phyloP scores from a whole-genome alignment of 1,140 invertebrate genomes.

The Zaprionus kolodkinae region DNA sequence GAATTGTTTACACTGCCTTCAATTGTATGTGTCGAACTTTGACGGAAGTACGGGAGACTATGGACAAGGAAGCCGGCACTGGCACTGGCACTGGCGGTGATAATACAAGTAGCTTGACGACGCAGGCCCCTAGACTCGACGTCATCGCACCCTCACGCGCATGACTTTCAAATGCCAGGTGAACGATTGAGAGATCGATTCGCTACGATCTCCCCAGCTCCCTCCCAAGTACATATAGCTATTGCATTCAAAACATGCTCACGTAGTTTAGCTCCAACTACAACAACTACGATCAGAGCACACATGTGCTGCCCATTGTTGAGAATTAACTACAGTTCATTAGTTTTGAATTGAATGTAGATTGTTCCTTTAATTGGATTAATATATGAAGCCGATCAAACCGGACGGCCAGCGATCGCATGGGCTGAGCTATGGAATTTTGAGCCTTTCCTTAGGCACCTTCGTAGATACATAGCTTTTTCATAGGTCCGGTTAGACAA shows the following conservation, averaged over 20 bases:
- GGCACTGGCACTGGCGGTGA: too few species aligned
- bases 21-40: conserved; percentile 54
- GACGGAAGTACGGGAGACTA: conserved; percentile 64
- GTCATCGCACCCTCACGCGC: conserved; percentile 23
- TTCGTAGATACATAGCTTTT: conserved; percentile 26
- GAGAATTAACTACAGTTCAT: conserved; percentile 78
- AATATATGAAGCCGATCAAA: conserved; percentile 61
- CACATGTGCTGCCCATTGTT: conserved; percentile 67
- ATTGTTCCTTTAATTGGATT: conserved; percentile 83
- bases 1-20: conserved; percentile 69
- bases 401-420: conserved; percentile 48
- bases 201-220: conserved; percentile 22
- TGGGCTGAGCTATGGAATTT: conserved; percentile 49
- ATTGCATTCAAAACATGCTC: conserved; percentile 61
- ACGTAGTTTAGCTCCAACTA: conserved; percentile 28
- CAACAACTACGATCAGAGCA: conserved; percentile 48
- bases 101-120: conserved; percentile 42
- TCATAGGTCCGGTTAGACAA: conserved; percentile 77
- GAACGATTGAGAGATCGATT: conserved; percentile 39
- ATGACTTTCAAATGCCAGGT: conserved; percentile 68
- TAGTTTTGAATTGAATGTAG: conserved; percentile 82
- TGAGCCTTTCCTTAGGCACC: conserved; percentile 52
- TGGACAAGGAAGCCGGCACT: conserved; percentile 57
- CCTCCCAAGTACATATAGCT: conserved; percentile 3
- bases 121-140: conserved; percentile 16